A percentile compares a stretch with the other conserved stretches of the same genome.
Conservation (phyloP, 1,140 invertebrate genomes). For the Calephelis virginiensis region DNA sequence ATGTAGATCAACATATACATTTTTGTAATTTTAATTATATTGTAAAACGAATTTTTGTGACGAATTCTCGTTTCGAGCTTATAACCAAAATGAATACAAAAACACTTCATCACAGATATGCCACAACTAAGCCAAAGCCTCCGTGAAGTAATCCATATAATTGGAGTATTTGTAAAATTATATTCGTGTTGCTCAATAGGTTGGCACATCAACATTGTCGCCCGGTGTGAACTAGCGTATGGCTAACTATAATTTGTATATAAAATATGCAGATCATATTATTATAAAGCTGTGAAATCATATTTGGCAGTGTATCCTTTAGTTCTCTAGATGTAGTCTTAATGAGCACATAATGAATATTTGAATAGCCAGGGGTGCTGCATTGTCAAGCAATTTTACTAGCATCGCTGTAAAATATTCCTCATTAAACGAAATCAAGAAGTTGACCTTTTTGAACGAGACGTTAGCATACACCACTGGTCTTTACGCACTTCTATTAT, state of each 20-base stretch:
- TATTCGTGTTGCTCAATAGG: background rate
- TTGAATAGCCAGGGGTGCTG: no score
- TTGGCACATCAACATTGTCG: slow-evolving; percentile 15
- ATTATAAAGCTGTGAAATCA: slow-evolving; percentile 4
- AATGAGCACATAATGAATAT: no score
- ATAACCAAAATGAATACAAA: slow-evolving; percentile 4
- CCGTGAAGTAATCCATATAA: background rate
- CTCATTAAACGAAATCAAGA: no score
- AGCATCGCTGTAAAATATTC: no score
- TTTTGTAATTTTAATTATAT: no score
- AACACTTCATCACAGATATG: slow-evolving; percentile 17
- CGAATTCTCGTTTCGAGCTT: background rate
- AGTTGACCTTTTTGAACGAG: no score
- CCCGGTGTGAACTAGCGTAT: slow-evolving; percentile 8
- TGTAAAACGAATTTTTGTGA: background rate
- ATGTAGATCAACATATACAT: no score
- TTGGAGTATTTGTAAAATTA: slow-evolving; percentile 2
- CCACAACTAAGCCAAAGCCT: slow-evolving; percentile 13
- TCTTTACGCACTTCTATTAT: no score
- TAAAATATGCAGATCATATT: slow-evolving; percentile 5
- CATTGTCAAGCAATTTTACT: no score
- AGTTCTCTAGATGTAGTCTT: no score
- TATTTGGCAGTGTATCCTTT: background rate
- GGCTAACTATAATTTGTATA: background rate
- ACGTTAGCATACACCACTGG: no score